Conservation (phyloP, 2,888 invertebrate genomes). For the Lymantria monacha region DNA sequence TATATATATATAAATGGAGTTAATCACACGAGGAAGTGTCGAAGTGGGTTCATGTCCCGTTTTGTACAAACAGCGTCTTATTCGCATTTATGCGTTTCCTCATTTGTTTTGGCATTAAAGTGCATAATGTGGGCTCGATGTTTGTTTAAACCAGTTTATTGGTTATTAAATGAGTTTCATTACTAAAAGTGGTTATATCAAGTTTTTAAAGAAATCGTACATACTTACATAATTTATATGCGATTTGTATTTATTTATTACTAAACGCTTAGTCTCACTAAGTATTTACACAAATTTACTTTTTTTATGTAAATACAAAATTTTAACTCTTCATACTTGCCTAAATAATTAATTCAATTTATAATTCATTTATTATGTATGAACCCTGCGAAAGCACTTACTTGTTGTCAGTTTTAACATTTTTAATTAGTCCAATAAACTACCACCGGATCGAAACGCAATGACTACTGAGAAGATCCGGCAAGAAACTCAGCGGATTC, state of each 20-base stretch:
- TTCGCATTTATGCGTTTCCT: constrained; percentile 15
- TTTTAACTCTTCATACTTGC: no score
- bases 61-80: constrained; percentile 3
- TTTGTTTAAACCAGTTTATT: neutral
- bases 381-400: no score
- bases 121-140: constrained; percentile 1
- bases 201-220: neutral
- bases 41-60: constrained; percentile 5
- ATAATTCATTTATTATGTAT: no score
- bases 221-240: neutral
- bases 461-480: no score
- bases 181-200: neutral
- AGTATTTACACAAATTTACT: no score
- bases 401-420: no score
- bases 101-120: constrained; percentile 11
- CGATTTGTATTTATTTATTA: neutral
- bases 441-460: no score
- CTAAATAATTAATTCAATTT: no score
- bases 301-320: no score
- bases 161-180: neutral
- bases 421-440: no score
- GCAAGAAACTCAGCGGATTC: no score
- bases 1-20: neutral
- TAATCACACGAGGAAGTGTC: constrained; percentile 1
- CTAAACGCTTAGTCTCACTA: no score